Conservation (phyloP, 2,113 vertebrate genomes). For the Bolborhynchus lineola region DNA sequence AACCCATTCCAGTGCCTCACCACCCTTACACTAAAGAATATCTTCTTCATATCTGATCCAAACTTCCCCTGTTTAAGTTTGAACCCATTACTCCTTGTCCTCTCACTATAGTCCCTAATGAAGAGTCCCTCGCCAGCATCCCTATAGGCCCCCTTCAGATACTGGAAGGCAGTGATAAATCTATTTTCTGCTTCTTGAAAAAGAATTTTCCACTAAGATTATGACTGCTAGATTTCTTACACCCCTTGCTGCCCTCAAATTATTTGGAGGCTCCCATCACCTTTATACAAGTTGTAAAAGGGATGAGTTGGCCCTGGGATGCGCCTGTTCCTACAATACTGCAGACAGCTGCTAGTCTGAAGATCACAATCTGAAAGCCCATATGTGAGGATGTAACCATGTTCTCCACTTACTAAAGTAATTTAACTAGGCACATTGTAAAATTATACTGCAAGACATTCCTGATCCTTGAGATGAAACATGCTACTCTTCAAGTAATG, state of each 20-base stretch:
- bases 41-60: too few relatives aligned
- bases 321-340: neutral
- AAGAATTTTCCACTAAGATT: neutral
- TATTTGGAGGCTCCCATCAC: neutral
- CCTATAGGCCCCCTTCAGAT: too few relatives aligned
- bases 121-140: too few relatives aligned
- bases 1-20: too few relatives aligned
- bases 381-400: neutral
- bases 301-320: neutral
- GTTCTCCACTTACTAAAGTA: neutral
- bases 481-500: constrained; percentile 22
- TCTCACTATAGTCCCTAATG: too few relatives aligned
- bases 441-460: neutral
- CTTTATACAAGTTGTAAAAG: neutral
- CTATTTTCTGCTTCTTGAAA: neutral
- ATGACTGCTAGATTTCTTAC: neutral
- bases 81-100: too few relatives aligned
- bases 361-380: neutral
- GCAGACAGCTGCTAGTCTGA: neutral
- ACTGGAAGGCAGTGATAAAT: neutral
- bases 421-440: neutral
- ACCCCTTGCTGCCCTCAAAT: neutral
- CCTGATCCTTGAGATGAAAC: constrained; percentile 5
- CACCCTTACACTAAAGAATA: too few relatives aligned
- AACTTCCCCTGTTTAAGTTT: too few relatives aligned